Evolutionary conservation across 2,797 vertebrate species (phyloP).

Genomic region (Galagoides demidoff): DNA sequence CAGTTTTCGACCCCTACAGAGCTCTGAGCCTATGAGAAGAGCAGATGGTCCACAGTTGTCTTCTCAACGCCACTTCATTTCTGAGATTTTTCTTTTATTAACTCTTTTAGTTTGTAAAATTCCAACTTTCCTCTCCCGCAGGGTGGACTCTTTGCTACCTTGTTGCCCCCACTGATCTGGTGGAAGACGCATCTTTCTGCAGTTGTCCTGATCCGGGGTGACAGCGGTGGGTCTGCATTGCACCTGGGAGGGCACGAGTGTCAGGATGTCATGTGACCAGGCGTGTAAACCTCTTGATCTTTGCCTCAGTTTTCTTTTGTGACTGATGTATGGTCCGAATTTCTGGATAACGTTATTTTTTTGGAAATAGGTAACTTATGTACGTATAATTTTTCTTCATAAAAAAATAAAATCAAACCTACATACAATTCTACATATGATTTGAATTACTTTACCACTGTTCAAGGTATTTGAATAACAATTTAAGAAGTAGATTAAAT

Average conservation of each 20-base stretch:
- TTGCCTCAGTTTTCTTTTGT: rapidly evolving
- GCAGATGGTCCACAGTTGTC: rapidly evolving
- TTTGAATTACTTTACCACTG: not conserved
- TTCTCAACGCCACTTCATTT: rapidly evolving
- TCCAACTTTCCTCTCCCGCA: not conserved
- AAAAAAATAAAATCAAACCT: not conserved
- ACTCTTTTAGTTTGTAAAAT: no score
- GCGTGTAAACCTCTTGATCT: not conserved
- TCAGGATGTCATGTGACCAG: rapidly evolving
- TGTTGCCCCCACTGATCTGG: rapidly evolving
- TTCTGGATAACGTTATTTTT: not conserved
- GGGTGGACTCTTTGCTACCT: rapidly evolving
- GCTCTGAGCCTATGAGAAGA: no score
- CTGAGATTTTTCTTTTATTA: not conserved
- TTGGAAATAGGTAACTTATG: not conserved
- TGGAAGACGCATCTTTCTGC: rapidly evolving
- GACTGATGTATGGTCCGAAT: rapidly evolving
- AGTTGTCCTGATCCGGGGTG: rapidly evolving
- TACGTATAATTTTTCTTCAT: not conserved
- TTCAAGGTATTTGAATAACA: not conserved
- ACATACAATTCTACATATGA: not conserved
- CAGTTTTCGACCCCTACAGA: rapidly evolving
- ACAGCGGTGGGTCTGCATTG: rapidly evolving
- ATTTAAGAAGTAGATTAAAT: not conserved
- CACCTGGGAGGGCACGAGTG: rapidly evolving